Base-by-base conservation (phyloP, 2,888 invertebrate species). In the Noctuana brunneofusca region DNA sequence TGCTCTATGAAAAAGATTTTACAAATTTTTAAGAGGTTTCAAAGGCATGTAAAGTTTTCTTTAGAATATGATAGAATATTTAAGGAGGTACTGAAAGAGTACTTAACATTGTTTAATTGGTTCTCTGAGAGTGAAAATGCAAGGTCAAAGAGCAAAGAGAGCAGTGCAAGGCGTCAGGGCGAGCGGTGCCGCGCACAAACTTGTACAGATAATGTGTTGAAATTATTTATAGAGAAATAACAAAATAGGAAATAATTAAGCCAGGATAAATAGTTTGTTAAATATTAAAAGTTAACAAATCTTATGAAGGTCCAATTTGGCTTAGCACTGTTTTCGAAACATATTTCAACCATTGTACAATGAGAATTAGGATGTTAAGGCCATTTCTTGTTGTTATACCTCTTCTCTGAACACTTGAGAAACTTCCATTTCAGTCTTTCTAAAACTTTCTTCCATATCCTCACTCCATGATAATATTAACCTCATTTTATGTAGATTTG, bases 401-500 rank as follows among this genome's bases (percentile, higher is more conserved):
- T 54, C 53, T 66, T 64, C 60, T 62, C 49, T 12, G 14, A 48
- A 50, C 38, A 32, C 27, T 46, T 16, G 32, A 38, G 64, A 59
- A 58, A 71, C 86, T 86, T 87, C 85, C 86, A 82, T 71, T 71
- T 58, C 66, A 71, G 79, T 81, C 79, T 82, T 80, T 78, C 79
- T 66, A 64, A 69, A 66, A 65, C 52, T 76, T 75, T 87, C 87
- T 88, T 87, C 89, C 77, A 79, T 83, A 83, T 79, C 83, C 81
- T 79, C 68, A 71, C 74, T 81, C 75, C 77, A 78, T 71, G 64
- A 65, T 70, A 72, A 74, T 71, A 49, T 68, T 74, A 84, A 88
- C 86, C 87, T 86, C 84, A 87, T 87, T 86, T 85, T 86, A 66
- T 68, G 71, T 82, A 77, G 30, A 46, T 43, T 22, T 41, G 22